phyloP scores from a whole-genome alignment of 2,797 vertebrate genomes.

The Paedocypris micromegethes region DNA sequence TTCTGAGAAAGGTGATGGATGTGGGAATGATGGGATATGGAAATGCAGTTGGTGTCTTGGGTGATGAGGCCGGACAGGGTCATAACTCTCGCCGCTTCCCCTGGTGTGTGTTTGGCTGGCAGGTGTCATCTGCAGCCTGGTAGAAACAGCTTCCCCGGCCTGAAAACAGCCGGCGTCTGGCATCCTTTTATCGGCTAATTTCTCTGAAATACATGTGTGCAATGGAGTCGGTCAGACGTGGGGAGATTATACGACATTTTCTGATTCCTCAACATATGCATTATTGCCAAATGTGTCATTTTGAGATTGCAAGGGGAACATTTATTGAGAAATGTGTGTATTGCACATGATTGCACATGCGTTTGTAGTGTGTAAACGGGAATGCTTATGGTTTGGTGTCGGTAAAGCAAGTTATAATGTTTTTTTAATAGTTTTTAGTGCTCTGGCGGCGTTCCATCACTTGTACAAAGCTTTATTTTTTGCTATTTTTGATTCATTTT shows the following conservation, averaged over 20 bases:
- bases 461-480: slow-evolving; percentile 1
- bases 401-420: neutral
- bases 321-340: too few relatives aligned
- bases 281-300: neutral
- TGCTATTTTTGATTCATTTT: neutral
- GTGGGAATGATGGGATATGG: slow-evolving; percentile 32
- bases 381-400: neutral
- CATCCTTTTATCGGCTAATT: neutral
- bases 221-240: slow-evolving; percentile 26
- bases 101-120: slow-evolving; percentile 37
- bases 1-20: slow-evolving; percentile 22
- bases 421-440: neutral
- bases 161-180: slow-evolving; percentile 27
- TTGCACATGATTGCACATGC: too few relatives aligned
- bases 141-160: slow-evolving; percentile 9
- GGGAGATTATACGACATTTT: slow-evolving; percentile 27
- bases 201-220: slow-evolving; percentile 28
- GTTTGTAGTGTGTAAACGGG: too few relatives aligned
- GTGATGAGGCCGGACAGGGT: slow-evolving; percentile 30
- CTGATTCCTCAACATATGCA: slow-evolving; percentile 19
- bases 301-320: slow-evolving; percentile 14
- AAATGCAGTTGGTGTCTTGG: slow-evolving; percentile 29
- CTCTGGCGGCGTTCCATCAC: too few relatives aligned
- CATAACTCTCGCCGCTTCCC: slow-evolving; percentile 31
- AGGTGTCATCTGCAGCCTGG: slow-evolving; percentile 24